Conservation (phyloP, 1,140 invertebrate genomes). For the Galleria mellonella region DNA sequence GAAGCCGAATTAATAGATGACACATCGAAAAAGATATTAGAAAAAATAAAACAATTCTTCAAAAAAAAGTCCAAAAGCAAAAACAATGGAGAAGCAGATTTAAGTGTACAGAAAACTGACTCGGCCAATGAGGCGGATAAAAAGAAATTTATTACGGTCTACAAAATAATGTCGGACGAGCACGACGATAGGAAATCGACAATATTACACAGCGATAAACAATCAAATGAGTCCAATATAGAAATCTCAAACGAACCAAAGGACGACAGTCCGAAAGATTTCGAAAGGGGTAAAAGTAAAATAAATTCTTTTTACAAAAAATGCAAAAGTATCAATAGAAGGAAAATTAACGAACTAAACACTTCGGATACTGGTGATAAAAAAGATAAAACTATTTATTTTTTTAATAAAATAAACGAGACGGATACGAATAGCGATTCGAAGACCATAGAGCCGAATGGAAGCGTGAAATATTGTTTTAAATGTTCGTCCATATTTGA, state of each 20-base stretch:
- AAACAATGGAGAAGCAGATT: conserved; percentile 2
- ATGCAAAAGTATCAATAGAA: conserved; percentile 11
- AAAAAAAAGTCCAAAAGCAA: conserved; percentile 7
- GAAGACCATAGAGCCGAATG: conserved; percentile 20
- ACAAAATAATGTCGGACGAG: conserved; percentile 29
- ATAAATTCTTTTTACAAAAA: conserved; percentile 17
- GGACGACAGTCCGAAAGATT: not conserved
- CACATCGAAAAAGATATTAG: conserved; percentile 5
- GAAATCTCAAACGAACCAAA: not conserved
- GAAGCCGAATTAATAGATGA: conserved; percentile 1
- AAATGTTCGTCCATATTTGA: conserved; percentile 38
- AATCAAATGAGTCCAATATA: no score
- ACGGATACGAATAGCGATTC: not conserved
- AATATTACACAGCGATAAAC: not conserved
- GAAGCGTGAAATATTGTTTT: conserved; percentile 32
- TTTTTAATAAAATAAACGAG: no score
- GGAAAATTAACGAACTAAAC: not conserved
- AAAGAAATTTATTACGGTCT: conserved; percentile 31
- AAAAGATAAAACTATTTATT: no score
- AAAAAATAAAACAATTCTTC: conserved; percentile 5
- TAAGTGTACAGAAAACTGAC: not conserved
- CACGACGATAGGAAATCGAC: conserved; percentile 3
- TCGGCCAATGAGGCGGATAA: not conserved
- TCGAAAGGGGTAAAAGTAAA: not conserved
- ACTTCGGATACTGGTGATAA: not conserved